Base-by-base conservation (phyloP, 2,113 vertebrate genomes). In the Eonycteris spelaea region DNA sequence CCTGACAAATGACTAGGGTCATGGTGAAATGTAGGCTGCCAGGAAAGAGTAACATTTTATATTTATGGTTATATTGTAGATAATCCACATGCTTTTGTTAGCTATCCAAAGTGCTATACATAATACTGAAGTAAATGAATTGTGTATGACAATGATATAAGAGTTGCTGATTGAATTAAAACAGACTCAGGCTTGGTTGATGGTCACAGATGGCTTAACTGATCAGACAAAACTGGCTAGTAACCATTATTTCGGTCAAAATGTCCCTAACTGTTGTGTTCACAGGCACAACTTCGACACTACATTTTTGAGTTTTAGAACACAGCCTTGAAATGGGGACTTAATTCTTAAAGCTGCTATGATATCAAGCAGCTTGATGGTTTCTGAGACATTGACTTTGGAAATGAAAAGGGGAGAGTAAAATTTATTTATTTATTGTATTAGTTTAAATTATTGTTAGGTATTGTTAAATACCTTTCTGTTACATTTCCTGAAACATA, bases 361-460 rank as follows among this genome's bases (percentile, higher is more conserved):
- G 82, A 13, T 22, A 55, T 24, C 13, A 21, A 45, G 18, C n/a
- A 86, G 73, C 33, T 18, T 22, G 65, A 26, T 79, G 51, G 35
- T 86, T 96, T 77, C n/a, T 83, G 86, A 68, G 13, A 82, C 73
- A 80, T 3, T 96, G 75, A 96, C 1, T 70, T 92, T 92, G 22
- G 2, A 5, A 82, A 30, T 24, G 80, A 55, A 78, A 43, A 48
- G 43, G 22, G 92, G 73, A 91, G 97, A 87, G 70, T 2, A 15
- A 30, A 92, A 63, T 90, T n/a, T 48, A 51, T 70, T 68, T 16
- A 24, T 57, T 74, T 87, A 68, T 71, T 48, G 16, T 16, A 96
- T 53, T 68, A 93, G 71, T 79, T 68, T 83, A 86, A 93, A 70
- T 91, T 80, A 45, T 94, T 70, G 79, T 53, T 30, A 73, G 55